Evolutionary conservation across 2,113 vertebrate genomes (phyloP).

Genomic region (Pongo abelii): DNA sequence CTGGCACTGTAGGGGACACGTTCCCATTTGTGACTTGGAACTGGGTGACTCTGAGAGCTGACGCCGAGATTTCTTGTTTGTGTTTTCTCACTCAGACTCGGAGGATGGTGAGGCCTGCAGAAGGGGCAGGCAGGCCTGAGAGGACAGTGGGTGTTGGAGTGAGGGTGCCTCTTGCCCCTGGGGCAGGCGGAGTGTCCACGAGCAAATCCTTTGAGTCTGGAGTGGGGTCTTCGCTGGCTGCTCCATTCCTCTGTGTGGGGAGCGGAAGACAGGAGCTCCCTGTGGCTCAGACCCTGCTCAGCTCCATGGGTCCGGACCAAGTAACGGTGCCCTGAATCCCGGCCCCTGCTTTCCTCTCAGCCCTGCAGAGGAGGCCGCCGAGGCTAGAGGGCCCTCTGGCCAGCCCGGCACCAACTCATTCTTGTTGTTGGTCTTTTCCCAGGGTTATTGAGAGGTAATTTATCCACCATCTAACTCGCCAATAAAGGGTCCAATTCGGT

Average conservation of each 20-base stretch:
- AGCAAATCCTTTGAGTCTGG: no score
- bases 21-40: neutral
- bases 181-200: no score
- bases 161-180: neutral
- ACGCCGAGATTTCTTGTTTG: neutral
- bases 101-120: neutral
- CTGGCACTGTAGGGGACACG: neutral
- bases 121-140: neutral
- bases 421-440: neutral
- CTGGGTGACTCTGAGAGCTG: neutral
- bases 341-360: no score
- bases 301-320: neutral
- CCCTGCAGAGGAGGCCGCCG: neutral
- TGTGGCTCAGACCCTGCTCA: neutral
- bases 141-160: rapidly evolving
- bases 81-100: neutral
- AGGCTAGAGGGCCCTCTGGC: neutral
- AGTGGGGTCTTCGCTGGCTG: no score
- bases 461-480: neutral
- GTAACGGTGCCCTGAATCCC: neutral
- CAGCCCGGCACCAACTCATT: neutral
- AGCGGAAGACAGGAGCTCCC: neutral
- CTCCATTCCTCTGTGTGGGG: neutral
- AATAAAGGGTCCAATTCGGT: neutral
- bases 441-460: no score